phyloP scores from a whole-genome alignment of 2,797 vertebrate genomes.

The Spheniscus humboldti region DNA sequence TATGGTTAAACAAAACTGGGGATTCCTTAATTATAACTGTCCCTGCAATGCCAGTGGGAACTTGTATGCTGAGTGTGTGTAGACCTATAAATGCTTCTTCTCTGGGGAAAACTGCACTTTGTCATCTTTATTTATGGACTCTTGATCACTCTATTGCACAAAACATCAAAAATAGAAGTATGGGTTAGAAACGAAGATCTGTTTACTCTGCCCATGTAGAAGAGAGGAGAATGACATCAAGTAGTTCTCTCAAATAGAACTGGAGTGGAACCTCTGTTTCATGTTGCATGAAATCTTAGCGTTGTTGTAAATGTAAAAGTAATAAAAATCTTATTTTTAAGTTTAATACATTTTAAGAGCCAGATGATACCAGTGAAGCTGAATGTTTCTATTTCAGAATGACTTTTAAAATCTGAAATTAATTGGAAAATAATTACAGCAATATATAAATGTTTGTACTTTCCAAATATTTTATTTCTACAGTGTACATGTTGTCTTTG shows the following conservation, averaged over 20 bases:
- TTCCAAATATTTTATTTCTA: constrained; percentile 16
- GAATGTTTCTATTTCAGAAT: not conserved
- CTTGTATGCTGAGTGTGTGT: not conserved
- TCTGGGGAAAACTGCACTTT: not conserved
- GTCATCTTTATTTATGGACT: not conserved
- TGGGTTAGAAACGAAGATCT: not conserved
- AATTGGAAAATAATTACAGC: not conserved
- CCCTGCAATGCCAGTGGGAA: not conserved
- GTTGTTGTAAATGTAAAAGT: not conserved
- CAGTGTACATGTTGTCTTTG: constrained; percentile 97
- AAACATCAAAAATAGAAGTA: not conserved
- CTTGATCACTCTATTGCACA: not conserved
- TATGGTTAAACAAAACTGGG: not conserved
- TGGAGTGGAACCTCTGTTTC: not conserved
- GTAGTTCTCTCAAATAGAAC: not conserved
- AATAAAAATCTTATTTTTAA: not conserved
- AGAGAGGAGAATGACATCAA: not conserved
- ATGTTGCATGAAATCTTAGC: not conserved
- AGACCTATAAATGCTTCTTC: not conserved
- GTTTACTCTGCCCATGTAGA: not conserved
- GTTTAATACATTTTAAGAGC: not conserved
- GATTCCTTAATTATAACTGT: not conserved
- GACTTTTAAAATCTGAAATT: not conserved
- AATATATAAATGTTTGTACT: not conserved
- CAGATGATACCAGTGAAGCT: not conserved